phyloP scores from a whole-genome alignment of 2,797 vertebrate species.

The Malacoraja senta region DNA sequence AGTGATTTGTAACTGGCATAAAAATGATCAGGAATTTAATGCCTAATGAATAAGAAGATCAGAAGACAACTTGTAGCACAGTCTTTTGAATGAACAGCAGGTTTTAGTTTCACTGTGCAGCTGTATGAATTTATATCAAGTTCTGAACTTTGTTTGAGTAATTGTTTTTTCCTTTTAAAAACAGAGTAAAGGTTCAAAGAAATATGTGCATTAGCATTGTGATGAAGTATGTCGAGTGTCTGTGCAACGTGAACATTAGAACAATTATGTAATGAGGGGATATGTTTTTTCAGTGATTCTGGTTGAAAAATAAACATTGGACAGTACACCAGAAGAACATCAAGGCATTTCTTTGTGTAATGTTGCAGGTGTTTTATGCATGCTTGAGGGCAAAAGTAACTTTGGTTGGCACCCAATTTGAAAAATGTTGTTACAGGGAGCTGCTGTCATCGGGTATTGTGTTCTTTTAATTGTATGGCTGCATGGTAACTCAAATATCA shows the following conservation, averaged over 20 bases:
- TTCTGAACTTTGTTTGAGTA: not conserved
- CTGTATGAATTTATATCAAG: not conserved
- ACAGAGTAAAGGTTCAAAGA: not conserved
- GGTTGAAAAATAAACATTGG: not conserved
- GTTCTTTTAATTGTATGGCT: no score
- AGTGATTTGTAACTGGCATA: conserved; percentile 4
- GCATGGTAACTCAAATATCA: no score
- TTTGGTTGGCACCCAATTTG: not conserved
- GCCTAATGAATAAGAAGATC: not conserved
- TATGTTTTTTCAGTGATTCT: not conserved
- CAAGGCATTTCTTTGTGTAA: not conserved
- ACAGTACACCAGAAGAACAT: not conserved
- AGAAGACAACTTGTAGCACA: not conserved
- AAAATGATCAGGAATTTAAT: not conserved
- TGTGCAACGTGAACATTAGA: not conserved
- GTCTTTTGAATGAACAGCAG: not conserved
- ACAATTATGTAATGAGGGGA: not conserved
- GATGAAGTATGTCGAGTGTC: not conserved
- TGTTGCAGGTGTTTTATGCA: not conserved
- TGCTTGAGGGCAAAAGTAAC: not conserved
- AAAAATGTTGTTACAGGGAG: not conserved
- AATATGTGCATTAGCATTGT: not conserved
- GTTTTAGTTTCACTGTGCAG: not conserved
- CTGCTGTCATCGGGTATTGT: no score
- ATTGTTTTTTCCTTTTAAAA: not conserved